Evolutionary conservation across 2,888 invertebrate genomes (phyloP), one percentile per base, ranked within the genome.

Genomic region (Rhabditophanes sp.): DNA sequence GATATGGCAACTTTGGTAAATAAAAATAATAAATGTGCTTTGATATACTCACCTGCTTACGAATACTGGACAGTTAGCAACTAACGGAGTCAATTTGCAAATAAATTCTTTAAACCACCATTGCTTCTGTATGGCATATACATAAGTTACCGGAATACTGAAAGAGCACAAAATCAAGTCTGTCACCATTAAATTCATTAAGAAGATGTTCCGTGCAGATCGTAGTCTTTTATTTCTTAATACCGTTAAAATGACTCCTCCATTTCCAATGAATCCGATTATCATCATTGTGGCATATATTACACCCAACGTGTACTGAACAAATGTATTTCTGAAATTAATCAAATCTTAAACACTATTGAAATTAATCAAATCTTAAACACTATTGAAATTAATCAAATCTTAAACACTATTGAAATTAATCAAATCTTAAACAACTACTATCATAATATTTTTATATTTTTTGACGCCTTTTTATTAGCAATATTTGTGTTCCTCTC

Each of bases 41-140:
- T n/a, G 7, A 3, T 18, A 18, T 15, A 26, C 41, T n/a, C 12
- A 57, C 53, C 60, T 60, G 26, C 58, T 61, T 26, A 63, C 57
- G 39, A 63, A 60, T n/a, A 64, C 62, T 7, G 59, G 53, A 33
- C 63, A 57, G 12, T 57, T 55, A 21, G 56, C 61, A 28, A 48
- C 46, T 20, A 63, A 33, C 1, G 64, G 59, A 45, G 59, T 49
- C 12, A 63, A 31, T 19, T 57, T 54, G 32, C 64, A 63, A 48
- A 63, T 51, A n/a, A 58, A 33, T 12, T 52, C 40, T 7, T 64
- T 64, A 39, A 63, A 64, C 14, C 46, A 41, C 64, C 64, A 63
- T 31, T 56, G 48, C 44, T 64, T 64, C n/a, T 53, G 47, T 33
- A 54, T 33, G 6, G 38, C 56, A 31, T 29, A 55, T 52, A 56